phyloP scores from a whole-genome alignment of 2,797 vertebrate species.

The Melanotaenia pygmaea region DNA sequence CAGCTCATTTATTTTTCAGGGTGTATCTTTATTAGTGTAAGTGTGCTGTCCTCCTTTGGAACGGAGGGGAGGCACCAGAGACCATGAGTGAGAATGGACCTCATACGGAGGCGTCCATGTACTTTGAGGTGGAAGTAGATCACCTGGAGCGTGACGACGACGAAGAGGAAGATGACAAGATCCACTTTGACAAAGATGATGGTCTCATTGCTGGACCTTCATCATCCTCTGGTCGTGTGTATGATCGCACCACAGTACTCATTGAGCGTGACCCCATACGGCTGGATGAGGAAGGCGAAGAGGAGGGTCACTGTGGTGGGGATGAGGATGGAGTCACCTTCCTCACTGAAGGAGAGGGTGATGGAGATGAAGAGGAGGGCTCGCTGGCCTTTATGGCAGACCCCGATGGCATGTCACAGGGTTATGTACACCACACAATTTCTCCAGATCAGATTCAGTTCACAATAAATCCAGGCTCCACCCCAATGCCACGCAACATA shows the following conservation, averaged over 20 bases:
- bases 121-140: constrained; percentile 89
- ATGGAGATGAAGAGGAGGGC: constrained; percentile 91
- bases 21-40: constrained; percentile 24
- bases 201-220: constrained; percentile 87
- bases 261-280: constrained; percentile 96
- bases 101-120: constrained; percentile 85
- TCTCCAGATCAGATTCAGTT: constrained; percentile 98
- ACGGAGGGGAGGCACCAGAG: constrained; percentile 73
- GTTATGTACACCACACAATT: constrained; percentile 98
- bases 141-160: constrained; percentile 68
- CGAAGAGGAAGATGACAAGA: constrained; percentile 87
- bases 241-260: constrained; percentile 96
- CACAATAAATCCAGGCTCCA: constrained; percentile 98
- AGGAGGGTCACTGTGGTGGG: constrained; percentile 89
- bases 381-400: constrained; percentile 91
- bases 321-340: constrained; percentile 88
- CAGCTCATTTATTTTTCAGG: constrained; percentile 41
- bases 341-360: constrained; percentile 89
- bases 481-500: constrained; percentile 97
- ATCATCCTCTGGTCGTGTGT: constrained; percentile 89
- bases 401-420: constrained; percentile 95
- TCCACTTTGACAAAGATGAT: constrained; percentile 86
- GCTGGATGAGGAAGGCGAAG: constrained; percentile 92
- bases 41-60: constrained; percentile 62
- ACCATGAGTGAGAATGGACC: constrained; percentile 98